Percentiles rank a stretch among this genome's conserved stretches.
phyloP scores from a whole-genome alignment of 2,888 invertebrate genomes.

The Apodemia duryi region DNA sequence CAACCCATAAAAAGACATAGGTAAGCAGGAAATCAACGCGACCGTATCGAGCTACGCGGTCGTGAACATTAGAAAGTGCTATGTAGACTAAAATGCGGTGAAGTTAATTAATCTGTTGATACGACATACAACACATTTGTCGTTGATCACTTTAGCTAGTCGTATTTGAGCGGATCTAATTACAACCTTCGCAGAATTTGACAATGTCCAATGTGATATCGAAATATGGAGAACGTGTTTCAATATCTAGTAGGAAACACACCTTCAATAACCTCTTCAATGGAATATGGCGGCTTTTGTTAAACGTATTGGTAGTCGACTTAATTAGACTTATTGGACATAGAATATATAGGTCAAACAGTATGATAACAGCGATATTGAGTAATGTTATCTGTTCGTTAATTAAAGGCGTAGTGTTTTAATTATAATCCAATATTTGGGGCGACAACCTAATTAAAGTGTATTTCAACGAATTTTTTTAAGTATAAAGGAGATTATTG shows the following conservation, averaged over 20 bases:
- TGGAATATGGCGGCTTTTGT: background rate
- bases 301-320: background rate
- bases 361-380: background rate
- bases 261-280: background rate
- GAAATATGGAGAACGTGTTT: background rate
- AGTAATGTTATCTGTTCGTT: background rate
- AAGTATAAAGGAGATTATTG: too few relatives aligned
- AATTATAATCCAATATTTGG: background rate
- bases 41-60: too few relatives aligned
- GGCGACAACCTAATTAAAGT: too few relatives aligned
- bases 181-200: background rate
- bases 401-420: background rate
- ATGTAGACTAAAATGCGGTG: background rate
- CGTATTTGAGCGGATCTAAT: background rate
- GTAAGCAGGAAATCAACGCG: too few relatives aligned
- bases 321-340: background rate
- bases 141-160: background rate
- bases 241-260: background rate
- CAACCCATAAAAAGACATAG: too few relatives aligned
- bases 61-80: background rate
- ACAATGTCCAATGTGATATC: too few relatives aligned
- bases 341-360: background rate
- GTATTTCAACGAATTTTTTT: too few relatives aligned
- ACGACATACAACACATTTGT: background rate
- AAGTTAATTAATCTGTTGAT: background rate